Conservation (phyloP, 2,888 invertebrate species). For the Cotesia congregata region DNA sequence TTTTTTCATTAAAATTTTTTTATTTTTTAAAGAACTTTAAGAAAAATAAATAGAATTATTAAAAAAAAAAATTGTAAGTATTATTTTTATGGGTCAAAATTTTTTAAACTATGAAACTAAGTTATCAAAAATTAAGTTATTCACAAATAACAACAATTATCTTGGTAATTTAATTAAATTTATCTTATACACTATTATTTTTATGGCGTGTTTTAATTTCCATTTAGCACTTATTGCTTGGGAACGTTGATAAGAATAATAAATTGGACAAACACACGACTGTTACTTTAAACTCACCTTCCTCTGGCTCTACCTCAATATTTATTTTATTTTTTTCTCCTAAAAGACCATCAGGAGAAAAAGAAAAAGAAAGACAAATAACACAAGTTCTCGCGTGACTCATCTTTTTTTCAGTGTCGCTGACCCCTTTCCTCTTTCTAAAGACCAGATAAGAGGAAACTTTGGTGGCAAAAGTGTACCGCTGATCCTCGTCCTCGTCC, state of each 20-base stretch:
- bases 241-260: neutral
- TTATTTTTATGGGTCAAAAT: too few relatives aligned
- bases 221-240: slow-evolving; percentile 1
- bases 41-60: too few relatives aligned
- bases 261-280: slow-evolving; percentile 1
- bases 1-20: too few relatives aligned
- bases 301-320: too few relatives aligned
- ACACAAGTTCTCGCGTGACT: slow-evolving; percentile 24
- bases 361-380: slow-evolving; percentile 10
- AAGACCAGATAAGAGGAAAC: slow-evolving; percentile 38
- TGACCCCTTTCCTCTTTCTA: slow-evolving; percentile 34
- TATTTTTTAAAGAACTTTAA: too few relatives aligned
- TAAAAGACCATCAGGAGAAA: slow-evolving; percentile 8
- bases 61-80: too few relatives aligned
- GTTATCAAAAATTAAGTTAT: too few relatives aligned
- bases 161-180: neutral
- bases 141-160: neutral
- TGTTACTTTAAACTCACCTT: neutral
- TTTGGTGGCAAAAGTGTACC: slow-evolving; percentile 12
- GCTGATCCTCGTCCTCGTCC: too few relatives aligned
- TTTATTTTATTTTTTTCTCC: slow-evolving; percentile 7
- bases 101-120: too few relatives aligned
- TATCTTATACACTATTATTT: neutral
- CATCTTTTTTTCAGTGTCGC: slow-evolving; percentile 27
- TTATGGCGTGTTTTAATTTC: slow-evolving; percentile 1